phyloP scores from a whole-genome alignment of 2,113 vertebrate genomes.

The Alethe castanea region DNA sequence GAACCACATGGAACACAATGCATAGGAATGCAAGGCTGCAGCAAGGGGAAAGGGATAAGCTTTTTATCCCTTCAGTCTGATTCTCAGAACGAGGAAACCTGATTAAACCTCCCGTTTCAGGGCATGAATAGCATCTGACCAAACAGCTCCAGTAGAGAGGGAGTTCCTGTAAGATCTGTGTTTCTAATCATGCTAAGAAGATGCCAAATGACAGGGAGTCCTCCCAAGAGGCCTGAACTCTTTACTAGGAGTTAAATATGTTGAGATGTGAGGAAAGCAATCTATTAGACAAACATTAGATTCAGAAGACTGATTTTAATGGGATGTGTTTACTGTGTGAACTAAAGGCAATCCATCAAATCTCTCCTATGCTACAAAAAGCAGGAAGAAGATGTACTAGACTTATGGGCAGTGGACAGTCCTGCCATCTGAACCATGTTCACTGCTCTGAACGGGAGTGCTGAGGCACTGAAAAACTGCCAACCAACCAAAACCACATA shows the following conservation, averaged over 20 bases:
- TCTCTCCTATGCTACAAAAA: background rate
- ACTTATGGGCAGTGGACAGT: background rate
- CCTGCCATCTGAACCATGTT: background rate
- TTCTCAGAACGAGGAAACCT: background rate
- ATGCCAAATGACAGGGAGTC: background rate
- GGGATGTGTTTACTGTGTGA: background rate
- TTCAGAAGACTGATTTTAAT: background rate
- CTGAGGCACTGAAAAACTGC: background rate
- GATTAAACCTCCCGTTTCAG: background rate
- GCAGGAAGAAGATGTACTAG: background rate
- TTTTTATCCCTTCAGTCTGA: background rate
- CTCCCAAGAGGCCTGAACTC: background rate
- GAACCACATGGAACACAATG: rapidly evolving
- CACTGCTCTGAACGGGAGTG: background rate
- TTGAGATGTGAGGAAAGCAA: background rate
- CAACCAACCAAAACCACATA: background rate
- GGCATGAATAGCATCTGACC: background rate
- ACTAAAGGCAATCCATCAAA: background rate
- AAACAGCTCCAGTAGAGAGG: background rate
- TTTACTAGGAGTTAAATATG: background rate
- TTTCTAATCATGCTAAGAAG: background rate
- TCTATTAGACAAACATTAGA: background rate
- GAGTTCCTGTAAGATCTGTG: background rate
- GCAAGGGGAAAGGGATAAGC: background rate
- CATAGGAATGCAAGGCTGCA: background rate